Evolutionary conservation across 2,888 invertebrate genomes (phyloP).

Genomic region (Drosophila nr. perissopoda): DNA sequence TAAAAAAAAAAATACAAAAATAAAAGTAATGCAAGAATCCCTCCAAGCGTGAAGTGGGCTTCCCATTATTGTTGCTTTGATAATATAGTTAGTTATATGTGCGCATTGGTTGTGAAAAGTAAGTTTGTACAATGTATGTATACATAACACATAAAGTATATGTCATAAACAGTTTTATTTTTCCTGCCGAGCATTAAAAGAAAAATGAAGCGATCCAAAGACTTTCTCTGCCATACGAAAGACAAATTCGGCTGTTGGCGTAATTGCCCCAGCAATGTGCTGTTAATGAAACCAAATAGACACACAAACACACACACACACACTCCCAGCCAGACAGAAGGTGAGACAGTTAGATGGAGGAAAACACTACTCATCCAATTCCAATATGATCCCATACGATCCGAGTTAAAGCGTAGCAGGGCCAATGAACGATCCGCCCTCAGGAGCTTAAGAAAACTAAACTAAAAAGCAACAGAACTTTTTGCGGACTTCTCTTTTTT

Average conservation of each 20-base stretch:
- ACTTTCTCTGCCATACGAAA: conserved; percentile 78
- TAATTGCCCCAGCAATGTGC: conserved; percentile 74
- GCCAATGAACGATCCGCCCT: conserved; percentile 78
- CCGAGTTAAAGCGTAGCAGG: conserved; percentile 41
- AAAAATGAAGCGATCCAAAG: conserved; percentile 61
- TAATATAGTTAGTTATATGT: conserved; percentile 54
- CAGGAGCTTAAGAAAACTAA: conserved; percentile 53
- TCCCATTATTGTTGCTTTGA: conserved; percentile 55
- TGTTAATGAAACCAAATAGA: conserved; percentile 73
- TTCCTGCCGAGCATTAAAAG: conserved; percentile 54
- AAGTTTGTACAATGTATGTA: conserved; percentile 33
- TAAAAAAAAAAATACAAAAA: conserved; percentile 17
- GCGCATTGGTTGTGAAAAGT: conserved; percentile 42
- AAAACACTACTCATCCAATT: conserved; percentile 60
- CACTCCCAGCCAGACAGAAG: conserved; percentile 18
- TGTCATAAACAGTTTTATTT: conserved; percentile 63
- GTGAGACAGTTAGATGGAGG: conserved; percentile 18
- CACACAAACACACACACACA: conserved; percentile 12
- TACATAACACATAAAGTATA: conserved; percentile 14
- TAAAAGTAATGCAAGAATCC: conserved; percentile 25
- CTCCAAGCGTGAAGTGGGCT: conserved; percentile 72
- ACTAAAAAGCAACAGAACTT: conserved; percentile 38
- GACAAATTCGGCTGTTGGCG: conserved; percentile 73
- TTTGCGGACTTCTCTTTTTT: conserved; percentile 43
- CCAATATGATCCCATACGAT: conserved; percentile 45